phyloP scores from a whole-genome alignment of 2,888 invertebrate species.

The Lasioglossum calceatum region DNA sequence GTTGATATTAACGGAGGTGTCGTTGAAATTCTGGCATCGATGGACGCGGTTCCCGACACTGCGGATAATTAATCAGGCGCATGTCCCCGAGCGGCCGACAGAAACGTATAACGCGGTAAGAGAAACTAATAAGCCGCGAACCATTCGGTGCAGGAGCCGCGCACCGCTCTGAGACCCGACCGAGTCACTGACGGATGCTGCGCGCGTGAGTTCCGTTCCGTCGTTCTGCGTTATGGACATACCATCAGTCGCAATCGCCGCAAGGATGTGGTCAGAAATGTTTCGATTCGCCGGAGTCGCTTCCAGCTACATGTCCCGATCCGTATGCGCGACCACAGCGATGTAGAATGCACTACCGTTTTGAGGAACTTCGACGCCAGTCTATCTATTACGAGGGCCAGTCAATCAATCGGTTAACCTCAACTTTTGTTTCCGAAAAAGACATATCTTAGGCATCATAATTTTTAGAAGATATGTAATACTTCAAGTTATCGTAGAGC shows the following conservation, averaged over 20 bases:
- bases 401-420: no score
- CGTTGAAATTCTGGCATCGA: constrained; percentile 5
- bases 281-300: constrained; percentile 1
- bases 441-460: no score
- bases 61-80: constrained; percentile 48
- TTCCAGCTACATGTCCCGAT: background rate
- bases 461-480: no score
- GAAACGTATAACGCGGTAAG: constrained; percentile 36
- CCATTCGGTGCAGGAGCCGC: constrained; percentile 62
- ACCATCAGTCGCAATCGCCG: constrained; percentile 30
- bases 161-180: constrained; percentile 57
- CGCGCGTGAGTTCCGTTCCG: constrained; percentile 66
- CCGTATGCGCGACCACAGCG: background rate
- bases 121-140: constrained; percentile 72
- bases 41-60: constrained; percentile 30
- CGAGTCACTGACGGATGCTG: constrained; percentile 70
- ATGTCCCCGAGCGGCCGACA: background rate
- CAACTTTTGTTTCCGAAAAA: no score
- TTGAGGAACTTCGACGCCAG: background rate
- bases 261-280: constrained; percentile 17
- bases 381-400: background rate
- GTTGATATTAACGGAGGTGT: background rate
- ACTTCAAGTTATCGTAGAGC: no score
- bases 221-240: constrained; percentile 47
- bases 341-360: background rate